Conservation (phyloP, 2,113 vertebrate species). For the Otocyon megalotis region DNA sequence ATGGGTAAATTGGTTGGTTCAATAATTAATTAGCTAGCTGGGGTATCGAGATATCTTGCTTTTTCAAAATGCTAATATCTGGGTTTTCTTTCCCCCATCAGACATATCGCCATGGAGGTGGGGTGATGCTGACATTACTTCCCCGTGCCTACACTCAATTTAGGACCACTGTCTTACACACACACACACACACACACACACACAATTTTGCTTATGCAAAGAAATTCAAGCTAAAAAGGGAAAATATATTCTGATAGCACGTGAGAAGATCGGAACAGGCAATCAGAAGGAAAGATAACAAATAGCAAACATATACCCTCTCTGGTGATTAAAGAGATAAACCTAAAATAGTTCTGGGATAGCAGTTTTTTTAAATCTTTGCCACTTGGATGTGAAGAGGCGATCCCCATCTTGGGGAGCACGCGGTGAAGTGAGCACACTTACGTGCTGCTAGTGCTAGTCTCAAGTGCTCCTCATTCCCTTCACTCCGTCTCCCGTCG, state of each 20-base stretch:
- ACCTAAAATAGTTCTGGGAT: conserved; percentile 10
- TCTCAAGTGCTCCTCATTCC: neutral
- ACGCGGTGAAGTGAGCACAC: neutral
- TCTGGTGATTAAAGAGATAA: conserved; percentile 22
- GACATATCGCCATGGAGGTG: neutral
- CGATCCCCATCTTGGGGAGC: neutral
- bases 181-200: neutral
- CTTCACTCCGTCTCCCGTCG: neutral
- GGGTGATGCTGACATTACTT: neutral
- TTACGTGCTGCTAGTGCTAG: neutral
- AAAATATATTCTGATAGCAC: conserved; percentile 22
- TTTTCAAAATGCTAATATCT: neutral
- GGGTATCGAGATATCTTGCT: neutral
- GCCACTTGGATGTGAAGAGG: neutral
- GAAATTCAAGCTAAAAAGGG: conserved; percentile 41
- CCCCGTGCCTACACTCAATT: neutral
- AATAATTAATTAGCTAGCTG: neutral
- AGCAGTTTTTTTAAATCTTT: neutral
- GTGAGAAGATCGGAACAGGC: neutral
- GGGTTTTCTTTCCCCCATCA: neutral
- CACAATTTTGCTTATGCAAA: neutral
- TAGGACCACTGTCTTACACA: neutral
- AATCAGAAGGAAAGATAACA: neutral
- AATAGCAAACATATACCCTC: neutral
- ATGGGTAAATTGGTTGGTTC: neutral